Base-by-base conservation (phyloP, 2,888 invertebrate species). In the Clanis bilineata region DNA sequence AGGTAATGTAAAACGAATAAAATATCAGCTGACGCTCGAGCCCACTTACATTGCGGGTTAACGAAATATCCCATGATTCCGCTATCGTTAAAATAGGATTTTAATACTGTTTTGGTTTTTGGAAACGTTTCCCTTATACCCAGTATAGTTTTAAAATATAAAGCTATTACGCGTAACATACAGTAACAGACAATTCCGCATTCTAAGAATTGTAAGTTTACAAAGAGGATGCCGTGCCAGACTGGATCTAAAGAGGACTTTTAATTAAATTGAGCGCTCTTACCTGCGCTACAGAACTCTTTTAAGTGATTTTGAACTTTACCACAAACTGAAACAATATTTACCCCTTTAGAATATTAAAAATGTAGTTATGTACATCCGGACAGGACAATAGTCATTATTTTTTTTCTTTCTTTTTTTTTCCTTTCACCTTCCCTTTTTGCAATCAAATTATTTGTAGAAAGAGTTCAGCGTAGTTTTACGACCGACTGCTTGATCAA, bases 261-360 rank as follows among this genome's bases (percentile, higher is more conserved):
- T 84, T 83, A 85, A 83, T 83, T 83, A 82, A 85, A 79, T 80
- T 74, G 76, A 82, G 74, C 73, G 71, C 76, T 80, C 75, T 76
- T 79, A 80, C 82, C 77, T 79, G 73, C 66, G 70, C 79, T 76
- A 73, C 75, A 66, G 75, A 83, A 84, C 77, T 77, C 76, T 80
- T 79, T 76, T 77, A 83, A 86, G 84, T 79, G 82, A 81, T 86
- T 83, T 81, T 67, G 65, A 85, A 86, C 83, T 85, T 83, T 56
- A 66, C 66, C 76, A 76, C 74, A 79, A 79, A 73, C 73, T 77
- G 72, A 74, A 81, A 85, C 79, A 83, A 80, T 80, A 79, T 79
- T 79, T 76, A 78, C 72, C 72, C 71, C 71, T 73, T 78, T 77
- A 71, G 71, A 74, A 72, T 73, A 69, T 70, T 66, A 69, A 66